Conservation (phyloP, 1,140 invertebrate genomes). For the Penaeus vannamei region DNA sequence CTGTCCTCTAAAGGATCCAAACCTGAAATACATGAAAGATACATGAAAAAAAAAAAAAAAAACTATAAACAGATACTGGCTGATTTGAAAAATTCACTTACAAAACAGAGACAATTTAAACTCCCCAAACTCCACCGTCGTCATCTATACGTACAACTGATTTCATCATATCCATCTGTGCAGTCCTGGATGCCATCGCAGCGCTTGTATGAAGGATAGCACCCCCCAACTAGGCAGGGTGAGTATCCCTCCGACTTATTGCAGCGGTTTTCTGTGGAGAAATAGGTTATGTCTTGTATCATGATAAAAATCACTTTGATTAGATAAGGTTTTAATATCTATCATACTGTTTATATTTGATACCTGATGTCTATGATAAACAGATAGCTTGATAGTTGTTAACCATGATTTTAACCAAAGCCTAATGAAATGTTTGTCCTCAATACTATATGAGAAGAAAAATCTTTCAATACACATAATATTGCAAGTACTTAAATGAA, state of each 20-base stretch:
- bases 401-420: too few relatives aligned
- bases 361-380: background rate
- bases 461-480: too few relatives aligned
- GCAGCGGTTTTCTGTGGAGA: slow-evolving; percentile 68
- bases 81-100: background rate
- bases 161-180: slow-evolving; percentile 73
- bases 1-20: slow-evolving; percentile 44
- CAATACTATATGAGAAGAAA: too few relatives aligned
- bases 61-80: background rate
- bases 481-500: too few relatives aligned
- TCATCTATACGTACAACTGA: slow-evolving; percentile 71
- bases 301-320: background rate
- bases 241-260: slow-evolving; percentile 66
- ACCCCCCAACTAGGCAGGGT: slow-evolving; percentile 70
- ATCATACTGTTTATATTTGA: background rate
- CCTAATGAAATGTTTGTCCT: too few relatives aligned
- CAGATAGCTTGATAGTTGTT: too few relatives aligned
- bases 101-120: background rate
- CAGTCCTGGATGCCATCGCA: slow-evolving; percentile 73
- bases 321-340: background rate
- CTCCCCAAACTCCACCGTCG: background rate
- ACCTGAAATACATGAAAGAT: slow-evolving; percentile 32
- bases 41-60: background rate
- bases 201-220: slow-evolving; percentile 69
- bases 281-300: background rate